These are phyloP conservation scores for Hydra vulgaris DNA, from an alignment of 30 jellyfish, hydroid and myxozoan genomes.

Conservation along the genomic window DNA sequence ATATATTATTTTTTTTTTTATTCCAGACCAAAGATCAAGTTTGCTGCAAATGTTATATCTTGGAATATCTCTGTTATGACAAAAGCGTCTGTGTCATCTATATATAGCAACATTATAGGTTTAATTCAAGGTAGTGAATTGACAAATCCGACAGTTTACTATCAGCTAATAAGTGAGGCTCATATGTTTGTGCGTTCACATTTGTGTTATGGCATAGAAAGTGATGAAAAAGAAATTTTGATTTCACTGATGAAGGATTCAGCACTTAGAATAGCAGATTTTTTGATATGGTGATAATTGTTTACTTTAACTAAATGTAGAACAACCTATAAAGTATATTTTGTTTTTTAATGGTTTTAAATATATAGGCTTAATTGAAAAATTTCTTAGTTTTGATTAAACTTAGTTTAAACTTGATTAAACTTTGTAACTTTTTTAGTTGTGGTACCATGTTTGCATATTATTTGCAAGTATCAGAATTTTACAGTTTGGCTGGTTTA, in stretches of 20 bases:
- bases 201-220: slow-evolving; percentile 25
- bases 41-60: too few relatives aligned
- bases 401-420: neutral
- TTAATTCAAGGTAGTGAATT: slow-evolving; percentile 81
- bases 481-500: neutral
- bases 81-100: slow-evolving; percentile 38
- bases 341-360: neutral
- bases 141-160: slow-evolving; percentile 69
- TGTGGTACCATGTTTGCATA: neutral
- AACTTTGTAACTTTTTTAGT: neutral
- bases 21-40: neutral
- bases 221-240: slow-evolving; percentile 23
- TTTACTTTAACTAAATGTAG: neutral
- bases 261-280: slow-evolving; percentile 63
- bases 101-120: slow-evolving; percentile 42
- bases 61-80: slow-evolving; percentile 78
- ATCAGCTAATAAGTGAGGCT: slow-evolving; percentile 70
- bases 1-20: too few relatives aligned
- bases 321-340: neutral
- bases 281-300: slow-evolving; percentile 46
- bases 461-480: neutral
- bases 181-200: slow-evolving; percentile 48
- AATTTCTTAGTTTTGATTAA: too few relatives aligned
- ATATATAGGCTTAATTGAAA: too few relatives aligned
- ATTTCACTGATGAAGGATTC: slow-evolving; percentile 30